phyloP scores from a whole-genome alignment of 2,113 vertebrate species.

The Dolichallabes microphthalmus region DNA sequence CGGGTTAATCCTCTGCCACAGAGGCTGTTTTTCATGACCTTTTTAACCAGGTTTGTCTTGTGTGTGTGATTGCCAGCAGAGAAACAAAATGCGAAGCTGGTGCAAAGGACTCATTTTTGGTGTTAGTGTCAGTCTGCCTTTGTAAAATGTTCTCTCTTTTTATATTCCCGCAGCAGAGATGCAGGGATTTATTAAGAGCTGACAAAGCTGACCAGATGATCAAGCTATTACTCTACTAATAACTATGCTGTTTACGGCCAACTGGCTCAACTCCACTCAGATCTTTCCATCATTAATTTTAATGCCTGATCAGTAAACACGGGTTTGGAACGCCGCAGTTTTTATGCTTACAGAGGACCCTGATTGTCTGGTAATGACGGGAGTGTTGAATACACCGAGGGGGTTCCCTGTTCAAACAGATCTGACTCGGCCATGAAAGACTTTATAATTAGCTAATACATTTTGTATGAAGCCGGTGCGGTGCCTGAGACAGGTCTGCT shows the following conservation, averaged over 20 bases:
- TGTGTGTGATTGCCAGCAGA: slow-evolving; percentile 1
- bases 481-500: not conserved
- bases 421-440: not conserved
- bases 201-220: slow-evolving; percentile 14
- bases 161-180: slow-evolving; percentile 4
- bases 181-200: slow-evolving; percentile 29
- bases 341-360: not conserved
- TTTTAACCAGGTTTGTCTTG: slow-evolving; percentile 18
- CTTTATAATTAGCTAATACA: not conserved
- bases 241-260: not conserved
- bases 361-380: not conserved
- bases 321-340: not conserved
- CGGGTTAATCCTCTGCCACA: slow-evolving; percentile 36
- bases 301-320: not conserved
- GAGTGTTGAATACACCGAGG: not conserved
- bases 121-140: slow-evolving; percentile 21
- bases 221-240: slow-evolving; percentile 2
- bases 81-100: slow-evolving; percentile 7
- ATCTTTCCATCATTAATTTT: not conserved
- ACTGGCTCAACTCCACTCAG: not conserved
- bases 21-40: not conserved
- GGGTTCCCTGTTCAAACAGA: not conserved
- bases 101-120: not conserved
- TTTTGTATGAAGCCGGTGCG: not conserved
- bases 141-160: slow-evolving; percentile 25